Evolutionary conservation across 2,797 vertebrate species (phyloP), one percentile per base, ranked within the genome.

Genomic region (Chloroceryle amazona): DNA sequence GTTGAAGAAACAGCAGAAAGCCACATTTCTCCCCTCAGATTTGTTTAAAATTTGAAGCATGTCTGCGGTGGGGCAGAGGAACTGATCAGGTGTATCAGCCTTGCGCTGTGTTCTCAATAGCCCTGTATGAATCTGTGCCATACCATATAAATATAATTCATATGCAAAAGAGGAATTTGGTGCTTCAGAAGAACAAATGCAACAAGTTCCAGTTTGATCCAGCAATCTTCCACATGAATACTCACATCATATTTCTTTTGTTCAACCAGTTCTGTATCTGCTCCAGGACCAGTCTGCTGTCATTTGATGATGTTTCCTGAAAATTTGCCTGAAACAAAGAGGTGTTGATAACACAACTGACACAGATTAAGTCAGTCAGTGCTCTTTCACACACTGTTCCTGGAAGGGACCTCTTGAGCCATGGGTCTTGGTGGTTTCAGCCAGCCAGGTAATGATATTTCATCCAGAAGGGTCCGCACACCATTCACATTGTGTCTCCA

Each of bases 401-500:
- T 71, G 19, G 19, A 42, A 42, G 35, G n/a, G n/a, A 61, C 29
- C 1, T 0, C 41, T 17, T 46, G 52, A n/a, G 6, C 42, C 0
- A 0, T 35, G 76, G 58, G 16, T 42, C 3, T 75, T 0, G 0
- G 17, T 41, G 33, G 7, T 67, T 81, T 70, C 90, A 78, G 29
- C 20, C 60, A 68, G n/a, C 21, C 26, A 57, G 35, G n/a, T 54
- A 63, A 57, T 10, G 19, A 55, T 15, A 35, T 55, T 71, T 52
- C 35, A 42, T 31, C 52, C 66, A 54, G 15, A 31, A 1, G 2
- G 21, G 11, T 29, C 39, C 31, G 8, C 44, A 31, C 26, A 33
- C 7, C 37, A 25, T 10, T 68, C 2, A 0, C n/a, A 23, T 20
- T 2, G 0, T 2, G 46, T 44, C 37, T 21, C 28, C 35, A 39